Evolutionary conservation across 2,888 invertebrate genomes (phyloP).

Genomic region (Patella caerulea): DNA sequence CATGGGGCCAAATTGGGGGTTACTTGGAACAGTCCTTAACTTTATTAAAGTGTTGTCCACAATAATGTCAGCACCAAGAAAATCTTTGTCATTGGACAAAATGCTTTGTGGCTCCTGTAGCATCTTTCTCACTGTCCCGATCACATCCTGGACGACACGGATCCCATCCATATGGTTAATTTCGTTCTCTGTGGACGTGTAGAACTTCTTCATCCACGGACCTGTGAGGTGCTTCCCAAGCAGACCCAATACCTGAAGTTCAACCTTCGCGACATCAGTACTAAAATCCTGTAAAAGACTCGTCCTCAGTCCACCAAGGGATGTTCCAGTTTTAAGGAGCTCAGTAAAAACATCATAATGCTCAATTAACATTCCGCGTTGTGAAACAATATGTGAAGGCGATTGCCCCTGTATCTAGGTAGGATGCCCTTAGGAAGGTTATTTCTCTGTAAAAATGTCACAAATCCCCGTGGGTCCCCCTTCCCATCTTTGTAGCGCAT

Average conservation of each 20-base stretch:
- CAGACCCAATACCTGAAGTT: conserved; percentile 32
- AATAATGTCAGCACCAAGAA: too few relatives aligned
- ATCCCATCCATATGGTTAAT: conserved; percentile 19
- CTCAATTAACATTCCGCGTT: too few relatives aligned
- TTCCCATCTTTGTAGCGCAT: conserved; percentile 37
- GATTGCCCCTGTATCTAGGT: conserved; percentile 36
- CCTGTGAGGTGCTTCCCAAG: conserved; percentile 26
- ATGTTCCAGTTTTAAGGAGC: conserved; percentile 23
- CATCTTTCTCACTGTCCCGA: too few relatives aligned
- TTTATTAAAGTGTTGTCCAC: too few relatives aligned
- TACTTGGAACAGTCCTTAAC: too few relatives aligned
- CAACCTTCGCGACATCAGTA: conserved; percentile 19
- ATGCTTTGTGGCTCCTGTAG: too few relatives aligned
- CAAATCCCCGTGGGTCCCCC: conserved; percentile 38
- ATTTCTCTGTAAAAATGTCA: conserved; percentile 26
- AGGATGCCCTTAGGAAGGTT: conserved; percentile 29
- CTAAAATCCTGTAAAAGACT: conserved; percentile 24
- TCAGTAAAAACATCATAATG: conserved; percentile 18
- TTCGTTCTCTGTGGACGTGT: conserved; percentile 21
- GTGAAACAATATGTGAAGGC: conserved; percentile 38
- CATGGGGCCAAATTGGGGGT: too few relatives aligned
- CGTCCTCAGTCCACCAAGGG: conserved; percentile 29
- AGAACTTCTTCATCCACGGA: conserved; percentile 34
- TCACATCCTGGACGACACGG: conserved; percentile 9
- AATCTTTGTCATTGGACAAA: too few relatives aligned